Base-by-base conservation (phyloP, 2,113 vertebrate species). In the Tichodroma muraria region DNA sequence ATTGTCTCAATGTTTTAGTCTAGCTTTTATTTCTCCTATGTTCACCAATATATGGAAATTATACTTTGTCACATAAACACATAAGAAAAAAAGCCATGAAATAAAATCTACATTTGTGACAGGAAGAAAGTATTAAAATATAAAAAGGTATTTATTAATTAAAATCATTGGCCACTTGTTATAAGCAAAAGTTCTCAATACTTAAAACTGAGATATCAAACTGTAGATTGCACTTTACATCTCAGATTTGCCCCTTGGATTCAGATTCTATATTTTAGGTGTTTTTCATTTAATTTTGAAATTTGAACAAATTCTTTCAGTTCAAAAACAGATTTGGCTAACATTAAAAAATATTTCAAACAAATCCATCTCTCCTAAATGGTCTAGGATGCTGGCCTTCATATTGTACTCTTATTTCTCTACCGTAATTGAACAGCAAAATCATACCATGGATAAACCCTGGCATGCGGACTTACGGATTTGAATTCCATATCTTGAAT, bases 91-190 rank as follows among this genome's bases (percentile, higher is more conserved):
- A 60, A 61, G 2, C 2, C 10, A 54, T 13, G 2, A 80, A 57
- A 80, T 66, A 40, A 42, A n/a, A 31, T 38, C 19, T 38, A 7
- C 6, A 17, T 16, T 37, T 8, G 6, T 57, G 10, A 33, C 7
- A 68, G 13, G 22, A 71, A 52, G 17, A 54, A 57, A 2, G 5
- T 31, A 35, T 8, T 71, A 63, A 90, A 61, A 71, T 38, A 61
- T 40, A n/a, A 38, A 57, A 20, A 53, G 2, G 1, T 6, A 44
- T 50, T 63, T 75, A 66, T 9, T 40, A 75, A 54, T 38, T 53
- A 40, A 17, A 28, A 61, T 31, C 6, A 25, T 2, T 33, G 5
- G 5, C 4, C 8, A 15, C 11, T 73, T 3, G 0, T 22, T 75
- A 20, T 37, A 52, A 75, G 19, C 9, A 73, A 49, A 52, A 5